Conservation (phyloP, 2,888 invertebrate genomes). For the Drosophila dives region DNA sequence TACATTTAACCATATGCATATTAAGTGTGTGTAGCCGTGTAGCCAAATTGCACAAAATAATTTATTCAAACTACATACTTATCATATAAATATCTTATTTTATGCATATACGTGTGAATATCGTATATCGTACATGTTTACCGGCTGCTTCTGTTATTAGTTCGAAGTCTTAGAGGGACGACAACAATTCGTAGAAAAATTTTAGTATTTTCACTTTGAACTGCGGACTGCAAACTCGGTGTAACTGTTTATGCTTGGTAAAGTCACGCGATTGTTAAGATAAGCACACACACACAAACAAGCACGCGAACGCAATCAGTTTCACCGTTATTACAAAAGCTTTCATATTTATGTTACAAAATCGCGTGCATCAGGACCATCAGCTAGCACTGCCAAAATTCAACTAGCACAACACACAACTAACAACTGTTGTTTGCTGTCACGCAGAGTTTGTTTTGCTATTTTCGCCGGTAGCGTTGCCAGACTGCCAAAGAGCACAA, state of each 20-base stretch:
- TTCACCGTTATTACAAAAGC: conserved; percentile 21
- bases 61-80: conserved; percentile 61
- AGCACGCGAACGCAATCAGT: conserved; percentile 10
- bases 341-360: conserved; percentile 5
- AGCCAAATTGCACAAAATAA: conserved; percentile 44
- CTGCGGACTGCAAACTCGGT: conserved; percentile 13
- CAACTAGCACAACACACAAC: conserved; percentile 46
- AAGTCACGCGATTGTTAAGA: conserved; percentile 71
- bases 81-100: conserved; percentile 8
- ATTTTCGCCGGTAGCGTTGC: conserved; percentile 46
- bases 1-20: conserved; percentile 24
- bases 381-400: conserved; percentile 32
- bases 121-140: not conserved
- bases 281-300: conserved; percentile 38
- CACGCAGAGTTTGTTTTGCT: conserved; percentile 47
- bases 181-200: conserved; percentile 33
- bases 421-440: conserved; percentile 63
- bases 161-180: conserved; percentile 26
- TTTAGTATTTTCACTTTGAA: conserved; percentile 33
- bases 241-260: conserved; percentile 17
- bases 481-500: conserved; percentile 26
- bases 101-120: not conserved
- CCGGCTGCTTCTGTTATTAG: conserved; percentile 1
- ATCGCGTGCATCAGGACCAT: conserved; percentile 31
- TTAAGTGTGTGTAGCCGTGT: conserved; percentile 13